Evolutionary conservation across 2,797 vertebrate genomes (phyloP).

Genomic region (Lindbergichthys nudifrons): DNA sequence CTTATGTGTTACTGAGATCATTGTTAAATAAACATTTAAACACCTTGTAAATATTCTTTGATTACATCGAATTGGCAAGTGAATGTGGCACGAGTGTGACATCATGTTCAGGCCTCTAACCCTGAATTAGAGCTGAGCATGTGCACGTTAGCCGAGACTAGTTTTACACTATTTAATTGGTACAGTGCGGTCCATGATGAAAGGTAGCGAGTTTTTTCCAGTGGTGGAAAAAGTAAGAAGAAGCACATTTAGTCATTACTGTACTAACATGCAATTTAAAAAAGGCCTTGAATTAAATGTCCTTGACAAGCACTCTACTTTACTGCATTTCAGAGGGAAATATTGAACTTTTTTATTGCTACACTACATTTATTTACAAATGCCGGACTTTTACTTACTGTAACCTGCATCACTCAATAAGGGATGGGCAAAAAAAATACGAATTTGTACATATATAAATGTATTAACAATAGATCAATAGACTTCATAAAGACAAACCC

Average conservation of each 20-base stretch:
- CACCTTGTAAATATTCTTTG: slow-evolving; percentile 63
- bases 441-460: too few relatives aligned
- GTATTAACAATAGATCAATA: too few relatives aligned
- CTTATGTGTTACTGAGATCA: slow-evolving; percentile 64
- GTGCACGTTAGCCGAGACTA: not conserved
- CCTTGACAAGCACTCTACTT: not conserved
- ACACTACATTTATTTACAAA: not conserved
- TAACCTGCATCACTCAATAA: not conserved
- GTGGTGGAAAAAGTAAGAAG: slow-evolving; percentile 3
- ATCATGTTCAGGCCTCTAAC: slow-evolving; percentile 40
- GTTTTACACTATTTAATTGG: slow-evolving; percentile 39
- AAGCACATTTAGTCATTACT: not conserved
- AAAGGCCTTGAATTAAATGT: not conserved
- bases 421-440: too few relatives aligned
- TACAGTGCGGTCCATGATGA: slow-evolving; percentile 12
- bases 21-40: slow-evolving; percentile 63
- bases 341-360: not conserved
- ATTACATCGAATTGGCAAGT: slow-evolving; percentile 54
- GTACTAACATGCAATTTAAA: not conserved
- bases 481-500: too few relatives aligned
- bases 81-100: slow-evolving; percentile 45
- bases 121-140: slow-evolving; percentile 41
- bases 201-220: slow-evolving; percentile 4
- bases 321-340: not conserved
- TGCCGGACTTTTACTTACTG: not conserved